Evolutionary conservation across 2,797 vertebrate genomes (phyloP), one percentile per base, ranked within the genome.

Genomic region (Enteromius treurensis): DNA sequence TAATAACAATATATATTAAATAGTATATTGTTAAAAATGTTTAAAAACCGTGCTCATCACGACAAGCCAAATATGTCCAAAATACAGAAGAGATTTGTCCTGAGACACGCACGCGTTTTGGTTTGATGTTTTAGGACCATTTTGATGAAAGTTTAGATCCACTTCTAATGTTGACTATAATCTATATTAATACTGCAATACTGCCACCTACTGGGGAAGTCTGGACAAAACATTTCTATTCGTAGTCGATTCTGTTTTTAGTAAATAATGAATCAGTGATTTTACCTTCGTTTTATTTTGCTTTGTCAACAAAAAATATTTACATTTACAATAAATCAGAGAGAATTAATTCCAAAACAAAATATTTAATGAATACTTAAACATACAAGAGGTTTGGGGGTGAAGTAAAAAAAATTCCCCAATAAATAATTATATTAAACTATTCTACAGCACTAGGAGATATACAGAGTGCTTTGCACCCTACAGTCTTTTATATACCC

Each of bases 351-450:
- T 37, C 9, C 19, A 49, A 26, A 73, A 34, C 21, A 71, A 64
- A 34, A 62, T 1, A 42, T 37, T 15, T 42, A 32, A 64, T 64
- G 11, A 34, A 73, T 10, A 34, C 19, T 23, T 1, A 81, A 29
- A 51, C 26, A 74, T 9, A 81, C 42, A 49, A 23, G 3, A 34
- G 21, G 11, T 74, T 49, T 47, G 53, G 42, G 26, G 19, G 26
- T 34, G 26, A 15, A 6, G 49, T 75, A 1, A 4, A 64, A 81
- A 15, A 17, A 14, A 62, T 53, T 7, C 80, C 79, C 42, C n/a
- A 81, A 75, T 75, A 81, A 81, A 81, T 81, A 81, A 74, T 64
- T 26, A 5, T 62, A 64, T 51, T 14, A 74, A 65, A 17, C 3
- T 23, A 64, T 19, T 73, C 26, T 74, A 51, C 40, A 21, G 37